Evolutionary conservation across 2,888 invertebrate genomes (phyloP), one percentile per base, ranked within the genome.

Genomic region (Drosophila emarginata): DNA sequence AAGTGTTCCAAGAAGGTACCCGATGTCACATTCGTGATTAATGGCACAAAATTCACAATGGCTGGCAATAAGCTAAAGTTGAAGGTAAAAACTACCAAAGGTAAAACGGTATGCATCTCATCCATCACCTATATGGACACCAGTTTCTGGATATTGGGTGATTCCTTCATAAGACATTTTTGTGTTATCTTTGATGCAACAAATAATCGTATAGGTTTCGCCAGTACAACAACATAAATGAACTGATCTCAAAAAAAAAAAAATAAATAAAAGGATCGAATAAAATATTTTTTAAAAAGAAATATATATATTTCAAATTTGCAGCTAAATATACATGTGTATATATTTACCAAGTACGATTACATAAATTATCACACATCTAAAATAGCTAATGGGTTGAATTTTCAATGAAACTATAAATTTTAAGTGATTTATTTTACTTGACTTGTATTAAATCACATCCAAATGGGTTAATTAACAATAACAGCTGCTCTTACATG

Each of bases 401-500:
- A 9, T 12, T 45, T 45, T 45, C 11, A 15, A 45, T 45, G 0
- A 45, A 18, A 21, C 45, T 18, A 45, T 11, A 45, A 21, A 21
- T 4, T 45, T 21, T 18, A 45, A 26, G 6, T 26, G 4, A 32
- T 9, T 32, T 4, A 11, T 9, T 32, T 32, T 28, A 28, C 28
- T 2, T 9, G 21, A 11, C 4, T 21, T 45, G 11, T 45, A 15
- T 18, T 21, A 15, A 45, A 15, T 45, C 15, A 1, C 18, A 15
- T 3, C 11, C 21, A 1, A 45, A 7, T 9, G 15, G 18, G 14
- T 36, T 72, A 64, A 72, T 72, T 58, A 65, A 1, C 6, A 7
- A 14, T 11, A 57, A 53, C 72, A 72, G 52, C 45, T 72, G 71
- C 52, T 18, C 45, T 72, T 65, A 50, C 32, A 50, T 61, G 15